These are phyloP conservation scores for Cranoglanis bouderius DNA, from an alignment of 2,113 vertebrate species.

Conservation along the genomic window DNA sequence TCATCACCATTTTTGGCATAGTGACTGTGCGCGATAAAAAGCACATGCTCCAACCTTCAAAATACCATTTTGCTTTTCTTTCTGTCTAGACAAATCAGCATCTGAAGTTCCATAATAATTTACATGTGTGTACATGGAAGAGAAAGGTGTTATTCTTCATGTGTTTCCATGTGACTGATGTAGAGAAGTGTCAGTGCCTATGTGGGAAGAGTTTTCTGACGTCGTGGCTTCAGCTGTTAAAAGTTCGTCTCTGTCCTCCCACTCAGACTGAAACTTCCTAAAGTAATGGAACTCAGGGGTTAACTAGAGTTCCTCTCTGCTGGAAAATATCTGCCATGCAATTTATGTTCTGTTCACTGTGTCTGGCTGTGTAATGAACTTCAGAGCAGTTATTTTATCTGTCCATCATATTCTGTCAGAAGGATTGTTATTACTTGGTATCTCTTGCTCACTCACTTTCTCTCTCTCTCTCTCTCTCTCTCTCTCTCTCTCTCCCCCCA, in stretches of 20 bases:
- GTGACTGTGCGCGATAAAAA: not conserved
- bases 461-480: not conserved
- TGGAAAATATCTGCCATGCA: constrained; percentile 46
- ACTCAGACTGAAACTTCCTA: constrained; percentile 35
- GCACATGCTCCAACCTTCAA: not conserved
- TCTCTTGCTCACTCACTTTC: not conserved
- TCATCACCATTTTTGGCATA: not conserved
- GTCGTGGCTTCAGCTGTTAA: constrained; percentile 34
- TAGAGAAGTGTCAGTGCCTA: constrained; percentile 36
- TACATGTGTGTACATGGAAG: not conserved
- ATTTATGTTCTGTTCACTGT: constrained; percentile 40
- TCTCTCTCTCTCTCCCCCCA: not conserved
- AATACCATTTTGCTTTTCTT: not conserved
- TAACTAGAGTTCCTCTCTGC: constrained; percentile 42
- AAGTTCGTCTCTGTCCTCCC: constrained; percentile 36
- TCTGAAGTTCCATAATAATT: not conserved
- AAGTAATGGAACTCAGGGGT: constrained; percentile 43
- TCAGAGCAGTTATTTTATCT: constrained; percentile 26
- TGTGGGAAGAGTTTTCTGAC: constrained; percentile 30
- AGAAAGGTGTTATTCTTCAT: not conserved
- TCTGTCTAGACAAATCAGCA: constrained; percentile 1
- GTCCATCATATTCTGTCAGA: constrained; percentile 27
- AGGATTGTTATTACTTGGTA: constrained; percentile 26
- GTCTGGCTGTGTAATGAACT: constrained; percentile 42
- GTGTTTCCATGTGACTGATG: constrained; percentile 37